Conservation (phyloP, 2,797 vertebrate species). For the Todus mexicanus region DNA sequence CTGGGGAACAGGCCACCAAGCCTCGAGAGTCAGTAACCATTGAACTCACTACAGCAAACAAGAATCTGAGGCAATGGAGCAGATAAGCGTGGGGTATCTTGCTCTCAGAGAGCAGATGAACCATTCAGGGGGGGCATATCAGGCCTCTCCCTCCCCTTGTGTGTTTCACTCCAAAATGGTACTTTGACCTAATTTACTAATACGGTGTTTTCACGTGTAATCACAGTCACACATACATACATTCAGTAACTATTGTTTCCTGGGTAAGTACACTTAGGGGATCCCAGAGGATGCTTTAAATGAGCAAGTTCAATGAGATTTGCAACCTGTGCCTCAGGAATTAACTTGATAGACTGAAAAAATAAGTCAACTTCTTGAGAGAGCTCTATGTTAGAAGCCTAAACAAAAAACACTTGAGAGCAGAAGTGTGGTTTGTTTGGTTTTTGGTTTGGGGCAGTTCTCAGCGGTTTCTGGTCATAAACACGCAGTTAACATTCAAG, state of each 20-base stretch:
- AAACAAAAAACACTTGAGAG: neutral
- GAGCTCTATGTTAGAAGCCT: neutral
- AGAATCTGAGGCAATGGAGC: neutral
- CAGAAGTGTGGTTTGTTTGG: neutral
- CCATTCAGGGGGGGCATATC: neutral
- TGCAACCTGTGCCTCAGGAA: neutral
- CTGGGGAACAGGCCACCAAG: neutral
- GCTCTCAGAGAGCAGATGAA: neutral
- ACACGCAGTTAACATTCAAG: neutral
- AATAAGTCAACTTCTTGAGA: neutral
- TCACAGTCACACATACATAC: neutral
- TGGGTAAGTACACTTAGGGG: neutral
- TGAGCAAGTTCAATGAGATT: neutral
- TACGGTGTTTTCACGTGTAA: neutral
- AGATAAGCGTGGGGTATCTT: neutral
- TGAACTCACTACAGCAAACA: neutral
- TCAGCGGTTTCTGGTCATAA: neutral
- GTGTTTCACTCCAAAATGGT: neutral
- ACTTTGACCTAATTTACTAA: neutral
- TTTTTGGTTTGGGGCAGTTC: neutral
- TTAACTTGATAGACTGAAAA: neutral
- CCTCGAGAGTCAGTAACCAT: neutral
- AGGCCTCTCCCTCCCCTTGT: neutral
- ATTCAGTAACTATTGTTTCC: neutral
- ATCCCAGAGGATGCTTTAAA: neutral